A percentile compares a stretch with the other conserved stretches of the same genome.
phyloP scores from a whole-genome alignment of 1,140 invertebrate genomes.

The Drosophila truncata region DNA sequence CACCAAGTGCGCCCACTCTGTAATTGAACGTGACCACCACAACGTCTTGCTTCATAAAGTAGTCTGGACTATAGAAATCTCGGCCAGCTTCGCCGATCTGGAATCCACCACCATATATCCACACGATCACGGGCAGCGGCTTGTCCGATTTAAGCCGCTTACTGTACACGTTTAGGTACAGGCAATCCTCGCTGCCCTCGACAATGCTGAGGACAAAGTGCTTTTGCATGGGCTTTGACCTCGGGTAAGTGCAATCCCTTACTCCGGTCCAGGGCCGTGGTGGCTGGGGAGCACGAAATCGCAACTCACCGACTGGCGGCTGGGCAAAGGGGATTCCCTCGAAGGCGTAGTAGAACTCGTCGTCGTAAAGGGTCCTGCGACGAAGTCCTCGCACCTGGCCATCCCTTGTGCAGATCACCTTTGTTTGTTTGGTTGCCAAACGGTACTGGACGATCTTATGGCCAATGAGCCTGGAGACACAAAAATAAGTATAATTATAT shows the following conservation, averaged over 20 bases:
- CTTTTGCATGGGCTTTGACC: slow-evolving; percentile 64
- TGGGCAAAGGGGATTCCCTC: slow-evolving; percentile 89
- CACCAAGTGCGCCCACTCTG: slow-evolving; percentile 87
- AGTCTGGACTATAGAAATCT: slow-evolving; percentile 87
- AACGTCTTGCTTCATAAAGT: slow-evolving; percentile 88
- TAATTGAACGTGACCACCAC: slow-evolving; percentile 90
- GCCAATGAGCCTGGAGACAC: slow-evolving; percentile 45
- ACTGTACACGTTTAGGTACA: slow-evolving; percentile 78
- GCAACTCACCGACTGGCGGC: slow-evolving; percentile 88
- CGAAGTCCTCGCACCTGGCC: slow-evolving; percentile 60
- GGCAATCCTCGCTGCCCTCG: slow-evolving; percentile 74
- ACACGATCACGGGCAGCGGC: slow-evolving; percentile 88
- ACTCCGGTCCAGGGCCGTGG: slow-evolving; percentile 86
- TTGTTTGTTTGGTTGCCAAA: slow-evolving; percentile 57
- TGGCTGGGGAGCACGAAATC: slow-evolving; percentile 87
- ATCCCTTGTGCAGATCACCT: slow-evolving; percentile 46
- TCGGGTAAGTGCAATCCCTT: slow-evolving; percentile 82
- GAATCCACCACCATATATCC: slow-evolving; percentile 90
- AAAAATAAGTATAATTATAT: not conserved
- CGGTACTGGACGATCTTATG: slow-evolving; percentile 70
- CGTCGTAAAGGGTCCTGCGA: slow-evolving; percentile 68
- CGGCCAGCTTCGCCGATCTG: slow-evolving; percentile 85
- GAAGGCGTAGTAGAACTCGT: slow-evolving; percentile 78
- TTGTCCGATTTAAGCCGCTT: slow-evolving; percentile 63
- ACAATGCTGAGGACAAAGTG: slow-evolving; percentile 57